Conservation (phyloP, 2,113 vertebrate genomes). For the Hypocryptadius cinnamomeus region DNA sequence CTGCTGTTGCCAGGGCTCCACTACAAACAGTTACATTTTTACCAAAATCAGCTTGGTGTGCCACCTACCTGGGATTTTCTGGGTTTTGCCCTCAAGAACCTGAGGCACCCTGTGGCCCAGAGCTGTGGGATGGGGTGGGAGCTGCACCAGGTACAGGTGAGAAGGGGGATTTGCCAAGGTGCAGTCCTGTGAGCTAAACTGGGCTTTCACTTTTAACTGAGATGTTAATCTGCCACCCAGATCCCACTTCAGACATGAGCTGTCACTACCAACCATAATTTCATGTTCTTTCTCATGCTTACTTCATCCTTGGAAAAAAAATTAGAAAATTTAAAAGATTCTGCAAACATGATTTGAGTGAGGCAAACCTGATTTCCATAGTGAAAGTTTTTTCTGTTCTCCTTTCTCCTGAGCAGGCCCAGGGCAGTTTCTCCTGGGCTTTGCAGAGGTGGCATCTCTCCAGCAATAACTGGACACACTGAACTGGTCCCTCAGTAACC, state of each 20-base stretch:
- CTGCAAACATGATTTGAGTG: neutral
- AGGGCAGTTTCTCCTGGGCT: neutral
- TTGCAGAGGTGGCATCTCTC: neutral
- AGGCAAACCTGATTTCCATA: neutral
- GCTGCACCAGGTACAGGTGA: fast-evolving
- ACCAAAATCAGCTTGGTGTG: neutral
- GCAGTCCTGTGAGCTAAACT: neutral
- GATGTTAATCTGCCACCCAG: neutral
- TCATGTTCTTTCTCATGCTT: neutral
- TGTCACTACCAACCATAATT: neutral
- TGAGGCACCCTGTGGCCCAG: neutral
- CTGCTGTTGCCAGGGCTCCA: neutral
- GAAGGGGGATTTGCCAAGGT: neutral
- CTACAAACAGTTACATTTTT: neutral
- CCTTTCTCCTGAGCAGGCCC: neutral
- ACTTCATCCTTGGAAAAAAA: neutral
- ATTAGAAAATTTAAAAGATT: fast-evolving
- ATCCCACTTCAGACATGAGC: neutral
- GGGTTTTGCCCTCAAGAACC: neutral
- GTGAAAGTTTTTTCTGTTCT: neutral
- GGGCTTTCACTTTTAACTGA: neutral
- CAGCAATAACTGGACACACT: neutral
- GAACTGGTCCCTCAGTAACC: neutral
- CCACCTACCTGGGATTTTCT: neutral
- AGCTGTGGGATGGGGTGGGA: neutral